A percentile compares a stretch with the other conserved stretches of the same genome.
phyloP scores from a whole-genome alignment of 2,797 vertebrate species.

The Falco concolor region DNA sequence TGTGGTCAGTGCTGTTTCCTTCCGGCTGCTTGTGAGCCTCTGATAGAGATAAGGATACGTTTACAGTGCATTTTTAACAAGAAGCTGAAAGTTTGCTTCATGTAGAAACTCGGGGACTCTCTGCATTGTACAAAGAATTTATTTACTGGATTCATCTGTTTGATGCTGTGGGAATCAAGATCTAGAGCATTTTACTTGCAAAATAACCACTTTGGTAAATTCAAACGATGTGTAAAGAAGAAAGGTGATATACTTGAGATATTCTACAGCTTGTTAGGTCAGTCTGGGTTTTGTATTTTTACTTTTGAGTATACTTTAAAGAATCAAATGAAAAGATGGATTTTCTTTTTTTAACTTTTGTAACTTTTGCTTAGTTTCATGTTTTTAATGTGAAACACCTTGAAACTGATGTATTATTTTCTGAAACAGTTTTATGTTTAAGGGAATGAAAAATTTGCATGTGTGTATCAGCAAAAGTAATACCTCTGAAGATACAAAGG shows the following conservation, averaged over 20 bases:
- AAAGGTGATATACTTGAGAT: background rate
- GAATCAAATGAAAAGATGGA: background rate
- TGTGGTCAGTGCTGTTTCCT: constrained; percentile 81
- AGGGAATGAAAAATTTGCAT: background rate
- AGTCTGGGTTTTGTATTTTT: background rate
- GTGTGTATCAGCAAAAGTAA: background rate
- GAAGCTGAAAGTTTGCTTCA: constrained; percentile 17
- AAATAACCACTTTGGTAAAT: background rate
- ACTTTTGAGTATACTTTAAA: background rate
- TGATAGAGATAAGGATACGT: constrained; percentile 76
- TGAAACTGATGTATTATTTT: background rate
- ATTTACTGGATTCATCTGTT: background rate
- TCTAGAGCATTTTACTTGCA: background rate
- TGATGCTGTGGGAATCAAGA: background rate
- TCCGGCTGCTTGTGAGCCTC: constrained; percentile 76
- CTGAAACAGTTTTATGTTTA: background rate
- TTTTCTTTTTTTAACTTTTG: background rate
- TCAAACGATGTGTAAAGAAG: background rate
- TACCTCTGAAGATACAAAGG: background rate
- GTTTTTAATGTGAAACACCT: background rate
- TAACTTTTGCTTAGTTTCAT: background rate
- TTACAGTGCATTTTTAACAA: constrained; percentile 48
- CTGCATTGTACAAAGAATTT: constrained; percentile 1
- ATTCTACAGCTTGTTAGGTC: background rate
- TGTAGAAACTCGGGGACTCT: background rate